Evolutionary conservation across 2,888 invertebrate genomes (phyloP).

Genomic region (Chydorus sphaericus): DNA sequence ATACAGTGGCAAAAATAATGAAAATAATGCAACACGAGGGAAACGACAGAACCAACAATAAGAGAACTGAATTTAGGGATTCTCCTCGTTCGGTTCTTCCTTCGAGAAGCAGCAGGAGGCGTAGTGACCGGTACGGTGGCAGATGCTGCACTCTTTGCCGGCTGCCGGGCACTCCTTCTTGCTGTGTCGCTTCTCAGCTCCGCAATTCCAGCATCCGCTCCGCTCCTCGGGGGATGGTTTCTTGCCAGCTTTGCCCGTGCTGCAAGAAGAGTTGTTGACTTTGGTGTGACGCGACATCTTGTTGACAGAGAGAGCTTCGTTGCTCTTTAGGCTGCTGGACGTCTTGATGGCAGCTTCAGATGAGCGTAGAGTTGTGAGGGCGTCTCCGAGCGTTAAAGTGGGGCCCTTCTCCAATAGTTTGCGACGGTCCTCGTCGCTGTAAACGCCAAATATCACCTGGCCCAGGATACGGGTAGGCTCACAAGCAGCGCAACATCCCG

Average conservation of each 20-base stretch:
- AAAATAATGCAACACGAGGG: too few species aligned
- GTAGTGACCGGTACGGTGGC: not conserved
- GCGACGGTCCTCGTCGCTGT: not conserved
- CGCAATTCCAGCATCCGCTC: not conserved
- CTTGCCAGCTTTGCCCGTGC: too few species aligned
- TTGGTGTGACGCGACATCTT: not conserved
- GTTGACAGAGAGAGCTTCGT: not conserved
- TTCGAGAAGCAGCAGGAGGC: not conserved
- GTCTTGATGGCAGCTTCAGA: not conserved
- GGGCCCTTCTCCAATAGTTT: constrained; percentile 7
- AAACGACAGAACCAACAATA: too few species aligned
- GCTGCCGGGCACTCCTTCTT: not conserved
- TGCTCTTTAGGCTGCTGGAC: not conserved
- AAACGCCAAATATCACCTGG: not conserved
- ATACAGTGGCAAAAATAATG: too few species aligned
- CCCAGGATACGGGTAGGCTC: constrained; percentile 1
- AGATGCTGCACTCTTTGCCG: not conserved
- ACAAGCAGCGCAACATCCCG: not conserved
- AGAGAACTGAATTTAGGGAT: too few species aligned
- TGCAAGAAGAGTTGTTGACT: too few species aligned
- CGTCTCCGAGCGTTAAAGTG: not conserved
- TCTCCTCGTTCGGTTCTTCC: not conserved
- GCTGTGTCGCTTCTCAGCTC: not conserved
- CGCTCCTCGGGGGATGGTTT: not conserved
- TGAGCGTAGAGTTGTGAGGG: not conserved